A percentile compares a stretch with the other conserved stretches of the same genome.
Evolutionary conservation across 2,113 vertebrate species (phyloP).

Genomic region (Phoxinus phoxinus): DNA sequence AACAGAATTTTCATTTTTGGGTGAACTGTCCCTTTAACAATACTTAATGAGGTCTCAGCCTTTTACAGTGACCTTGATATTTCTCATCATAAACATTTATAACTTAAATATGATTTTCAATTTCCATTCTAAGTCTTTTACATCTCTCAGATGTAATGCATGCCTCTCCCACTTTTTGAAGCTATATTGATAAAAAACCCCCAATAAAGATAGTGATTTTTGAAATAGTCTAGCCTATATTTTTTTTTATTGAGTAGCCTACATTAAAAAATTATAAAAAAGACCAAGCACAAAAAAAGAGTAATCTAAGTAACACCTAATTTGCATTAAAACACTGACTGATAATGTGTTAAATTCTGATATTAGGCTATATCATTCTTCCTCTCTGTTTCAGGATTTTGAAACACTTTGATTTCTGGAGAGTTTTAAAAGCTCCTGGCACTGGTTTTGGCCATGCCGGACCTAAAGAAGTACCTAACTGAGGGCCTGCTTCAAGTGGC

Average conservation of each 20-base stretch:
- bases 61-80: background rate
- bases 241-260: too few species aligned
- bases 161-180: too few species aligned
- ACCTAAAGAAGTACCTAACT: slow-evolving; percentile 94
- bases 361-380: background rate
- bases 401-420: background rate
- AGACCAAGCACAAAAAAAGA: background rate
- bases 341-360: background rate
- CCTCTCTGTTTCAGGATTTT: slow-evolving; percentile 37
- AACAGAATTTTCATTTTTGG: too few species aligned
- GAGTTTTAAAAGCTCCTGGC: background rate
- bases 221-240: too few species aligned
- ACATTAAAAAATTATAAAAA: too few species aligned
- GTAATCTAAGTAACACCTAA: too few species aligned
- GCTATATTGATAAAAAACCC: too few species aligned
- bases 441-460: slow-evolving; percentile 66
- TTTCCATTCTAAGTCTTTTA: background rate
- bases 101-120: background rate
- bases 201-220: too few species aligned
- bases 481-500: slow-evolving; percentile 96
- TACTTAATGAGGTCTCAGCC: background rate
- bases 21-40: background rate
- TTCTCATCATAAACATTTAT: background rate
- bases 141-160: background rate
- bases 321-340: too few species aligned